Evolutionary conservation across 2,113 vertebrate species (phyloP).

Genomic region (Rhombomys opimus): DNA sequence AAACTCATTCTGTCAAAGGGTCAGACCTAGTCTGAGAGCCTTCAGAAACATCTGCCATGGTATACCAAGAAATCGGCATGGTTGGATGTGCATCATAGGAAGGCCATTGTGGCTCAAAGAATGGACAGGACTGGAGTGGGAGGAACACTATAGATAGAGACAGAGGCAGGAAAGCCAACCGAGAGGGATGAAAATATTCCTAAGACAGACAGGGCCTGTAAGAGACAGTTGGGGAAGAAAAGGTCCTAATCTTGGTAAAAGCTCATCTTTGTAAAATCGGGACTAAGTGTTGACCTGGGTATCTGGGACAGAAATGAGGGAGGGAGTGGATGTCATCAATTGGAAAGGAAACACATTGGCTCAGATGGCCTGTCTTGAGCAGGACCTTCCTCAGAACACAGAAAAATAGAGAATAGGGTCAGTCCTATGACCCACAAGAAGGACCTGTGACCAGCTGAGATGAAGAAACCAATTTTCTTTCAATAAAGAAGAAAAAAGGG

Average conservation of each 20-base stretch:
- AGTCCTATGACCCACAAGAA: background rate
- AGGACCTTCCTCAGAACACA: background rate
- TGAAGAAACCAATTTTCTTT: background rate
- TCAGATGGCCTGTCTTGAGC: background rate
- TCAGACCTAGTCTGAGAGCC: background rate
- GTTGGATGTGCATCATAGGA: background rate
- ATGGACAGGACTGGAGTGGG: too few relatives aligned
- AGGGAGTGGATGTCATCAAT: background rate
- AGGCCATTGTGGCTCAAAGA: background rate
- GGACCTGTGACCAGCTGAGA: background rate
- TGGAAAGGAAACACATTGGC: background rate
- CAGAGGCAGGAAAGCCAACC: background rate
- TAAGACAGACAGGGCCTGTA: background rate
- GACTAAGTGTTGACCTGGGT: background rate
- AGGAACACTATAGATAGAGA: background rate
- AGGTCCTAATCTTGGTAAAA: background rate
- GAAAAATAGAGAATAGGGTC: background rate
- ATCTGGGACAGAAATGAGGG: background rate
- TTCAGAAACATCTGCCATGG: background rate
- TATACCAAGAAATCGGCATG: background rate
- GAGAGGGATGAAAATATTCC: background rate
- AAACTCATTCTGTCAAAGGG: background rate
- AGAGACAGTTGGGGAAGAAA: background rate
- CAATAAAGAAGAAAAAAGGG: background rate
- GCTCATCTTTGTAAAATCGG: background rate